These are phyloP conservation scores for Trichonephila inaurata DNA, from an alignment of 1,140 invertebrate genomes.

Conservation along the genomic window DNA sequence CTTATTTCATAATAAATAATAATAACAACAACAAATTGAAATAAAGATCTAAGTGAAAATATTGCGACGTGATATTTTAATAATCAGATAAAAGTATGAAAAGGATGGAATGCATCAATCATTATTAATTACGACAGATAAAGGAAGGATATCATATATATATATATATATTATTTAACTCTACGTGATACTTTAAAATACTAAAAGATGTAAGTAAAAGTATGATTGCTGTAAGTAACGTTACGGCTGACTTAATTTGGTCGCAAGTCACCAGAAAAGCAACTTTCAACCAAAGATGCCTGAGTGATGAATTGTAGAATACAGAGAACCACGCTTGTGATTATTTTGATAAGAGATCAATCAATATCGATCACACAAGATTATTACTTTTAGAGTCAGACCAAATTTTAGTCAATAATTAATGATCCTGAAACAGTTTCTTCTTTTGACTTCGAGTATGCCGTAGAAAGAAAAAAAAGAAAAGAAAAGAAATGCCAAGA, in stretches of 20 bases:
- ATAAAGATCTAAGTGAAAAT: no score
- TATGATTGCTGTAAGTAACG: neutral
- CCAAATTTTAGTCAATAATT: conserved; percentile 40
- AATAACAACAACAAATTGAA: no score
- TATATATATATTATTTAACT: no score
- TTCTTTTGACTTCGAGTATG: neutral
- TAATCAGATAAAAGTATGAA: no score
- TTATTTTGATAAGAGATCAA: conserved; percentile 32
- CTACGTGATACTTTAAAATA: no score
- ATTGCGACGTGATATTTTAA: no score
- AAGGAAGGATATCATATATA: no score
- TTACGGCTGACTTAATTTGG: neutral
- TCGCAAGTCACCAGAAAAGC: neutral
- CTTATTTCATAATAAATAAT: no score
- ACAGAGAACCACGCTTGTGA: conserved; percentile 6
- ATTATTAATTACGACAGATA: no score
- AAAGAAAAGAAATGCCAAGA: neutral
- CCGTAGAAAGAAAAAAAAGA: neutral
- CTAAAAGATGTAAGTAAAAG: neutral
- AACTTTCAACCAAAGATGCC: neutral
- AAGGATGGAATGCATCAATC: no score
- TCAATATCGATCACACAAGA: conserved; percentile 34
- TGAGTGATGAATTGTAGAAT: neutral
- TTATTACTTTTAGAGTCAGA: conserved; percentile 27
- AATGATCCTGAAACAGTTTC: conserved; percentile 11